Conservation (phyloP, 1,140 invertebrate genomes). For the Pseudomyrmex sp. region DNA sequence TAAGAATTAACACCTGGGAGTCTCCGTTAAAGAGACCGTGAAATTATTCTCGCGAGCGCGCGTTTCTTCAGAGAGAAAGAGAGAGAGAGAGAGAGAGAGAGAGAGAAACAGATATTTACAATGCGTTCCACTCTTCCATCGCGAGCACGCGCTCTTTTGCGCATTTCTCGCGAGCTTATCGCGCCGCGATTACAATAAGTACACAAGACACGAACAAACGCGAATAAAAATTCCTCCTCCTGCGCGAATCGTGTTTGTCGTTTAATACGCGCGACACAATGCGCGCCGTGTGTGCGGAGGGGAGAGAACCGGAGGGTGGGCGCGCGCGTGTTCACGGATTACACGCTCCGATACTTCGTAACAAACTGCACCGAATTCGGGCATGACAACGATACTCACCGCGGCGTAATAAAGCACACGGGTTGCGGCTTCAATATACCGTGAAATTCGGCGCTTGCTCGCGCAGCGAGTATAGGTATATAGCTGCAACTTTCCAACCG, state of each 20-base stretch:
- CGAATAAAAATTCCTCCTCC: slow-evolving; percentile 36
- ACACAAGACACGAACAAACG: background rate
- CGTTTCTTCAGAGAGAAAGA: no score
- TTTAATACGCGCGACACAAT: slow-evolving; percentile 33
- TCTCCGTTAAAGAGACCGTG: slow-evolving; percentile 15
- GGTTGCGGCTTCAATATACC: background rate
- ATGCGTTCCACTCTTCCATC: no score
- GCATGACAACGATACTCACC: slow-evolving; percentile 54
- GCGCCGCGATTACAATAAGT: slow-evolving; percentile 31
- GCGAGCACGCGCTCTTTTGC: background rate
- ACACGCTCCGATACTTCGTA: slow-evolving; percentile 25
- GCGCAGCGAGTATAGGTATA: no score
- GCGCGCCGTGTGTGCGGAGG: no score
- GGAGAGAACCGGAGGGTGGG: no score
- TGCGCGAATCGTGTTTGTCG: slow-evolving; percentile 22
- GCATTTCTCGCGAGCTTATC: background rate
- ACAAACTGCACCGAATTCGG: slow-evolving; percentile 57
- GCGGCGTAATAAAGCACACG: slow-evolving; percentile 60
- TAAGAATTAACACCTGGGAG: slow-evolving; percentile 34
- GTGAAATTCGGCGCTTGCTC: slow-evolving; percentile 32
- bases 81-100: no score
- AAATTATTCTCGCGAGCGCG: slow-evolving; percentile 30
- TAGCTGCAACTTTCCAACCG: slow-evolving; percentile 12
- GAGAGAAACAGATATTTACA: background rate
- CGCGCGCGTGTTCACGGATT: slow-evolving; percentile 42